Base-by-base conservation (phyloP, 2,113 vertebrate species). In the Apteryx owenii region DNA sequence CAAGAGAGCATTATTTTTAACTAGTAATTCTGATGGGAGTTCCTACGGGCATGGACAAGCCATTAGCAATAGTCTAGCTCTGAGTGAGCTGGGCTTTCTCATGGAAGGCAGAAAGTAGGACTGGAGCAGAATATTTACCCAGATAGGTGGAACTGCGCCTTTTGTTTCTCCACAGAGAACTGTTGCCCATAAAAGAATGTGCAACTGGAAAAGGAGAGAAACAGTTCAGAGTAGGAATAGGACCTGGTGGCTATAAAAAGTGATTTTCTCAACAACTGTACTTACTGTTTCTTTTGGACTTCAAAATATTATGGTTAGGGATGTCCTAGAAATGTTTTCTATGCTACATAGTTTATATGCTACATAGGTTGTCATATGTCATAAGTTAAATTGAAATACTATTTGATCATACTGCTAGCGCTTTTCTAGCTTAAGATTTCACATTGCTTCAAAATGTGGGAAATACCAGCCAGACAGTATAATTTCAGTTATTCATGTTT, bases 371-470 rank as follows among this genome's bases (percentile, higher is more conserved):
- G 38, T 61, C 48, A 29, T 7, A 29, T 88, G 38, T 38, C 20
- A 25, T 68, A 22, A 40, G 28, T 60, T 77, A 69, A 73, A 54
- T 18, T 51, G 25, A 73, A 88, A 76, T 79, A 51, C 17, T 73
- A 81, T 10, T 92, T 76, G 53, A 68, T 76, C 7, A 33, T 51
- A 78, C 36, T 88, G 50, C 46, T 48, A 92, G 80, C 48, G 88
- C 16, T 64, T 96, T 58, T 66, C 9, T 60, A 36, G 2, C 93
- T 62, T 61, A 89, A 66, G 38, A 53, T 91, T 87, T 90, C 53
- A 19, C 58, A 84, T 95, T 96, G 21, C 46, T 97, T 97, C 89
- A 93, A 96, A 93, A 97, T 84, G 65, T 95, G 76, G 90, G 61
- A 92, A 95, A 21, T 68, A 64, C 38, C 53, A 95, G 87, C 88